Evolutionary conservation across 2,797 vertebrate species (phyloP).

Genomic region (Rhabdophis nuchalis): DNA sequence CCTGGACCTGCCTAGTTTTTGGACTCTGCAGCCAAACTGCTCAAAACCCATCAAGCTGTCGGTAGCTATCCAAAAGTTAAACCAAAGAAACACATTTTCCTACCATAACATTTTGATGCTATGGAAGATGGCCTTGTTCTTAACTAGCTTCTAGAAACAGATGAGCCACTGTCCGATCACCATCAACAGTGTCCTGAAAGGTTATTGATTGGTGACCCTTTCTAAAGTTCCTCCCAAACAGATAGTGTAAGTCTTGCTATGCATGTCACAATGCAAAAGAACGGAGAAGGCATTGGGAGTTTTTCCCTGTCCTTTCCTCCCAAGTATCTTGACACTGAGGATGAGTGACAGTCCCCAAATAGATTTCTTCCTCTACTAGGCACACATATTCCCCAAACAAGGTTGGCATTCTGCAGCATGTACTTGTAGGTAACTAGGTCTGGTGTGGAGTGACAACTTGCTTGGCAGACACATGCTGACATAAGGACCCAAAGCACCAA

Average conservation of each 20-base stretch:
- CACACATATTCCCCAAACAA: constrained; percentile 1
- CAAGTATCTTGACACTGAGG: constrained; percentile 39
- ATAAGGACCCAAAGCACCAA: background rate
- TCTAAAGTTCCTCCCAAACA: background rate
- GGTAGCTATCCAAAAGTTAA: constrained; percentile 25
- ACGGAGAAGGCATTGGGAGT: rapidly evolving
- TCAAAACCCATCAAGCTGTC: background rate
- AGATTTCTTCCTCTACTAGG: constrained; percentile 16
- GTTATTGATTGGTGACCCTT: background rate
- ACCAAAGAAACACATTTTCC: background rate
- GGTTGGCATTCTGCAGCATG: background rate
- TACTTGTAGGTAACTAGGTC: background rate
- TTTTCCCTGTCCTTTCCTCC: constrained; percentile 1
- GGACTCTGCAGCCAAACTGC: background rate
- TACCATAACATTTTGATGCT: background rate
- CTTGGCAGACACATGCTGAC: background rate
- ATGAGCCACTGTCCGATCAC: constrained; percentile 3
- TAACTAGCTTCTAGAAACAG: constrained; percentile 9
- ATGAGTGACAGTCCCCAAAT: constrained; percentile 27
- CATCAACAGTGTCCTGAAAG: constrained; percentile 6
- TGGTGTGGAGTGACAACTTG: constrained; percentile 8
- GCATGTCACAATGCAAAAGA: background rate
- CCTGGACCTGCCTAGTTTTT: background rate
- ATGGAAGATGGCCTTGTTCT: background rate
- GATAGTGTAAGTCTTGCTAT: background rate